Evolutionary conservation across 2,113 vertebrate species (phyloP).

Genomic region (Atrichornis clamosus): DNA sequence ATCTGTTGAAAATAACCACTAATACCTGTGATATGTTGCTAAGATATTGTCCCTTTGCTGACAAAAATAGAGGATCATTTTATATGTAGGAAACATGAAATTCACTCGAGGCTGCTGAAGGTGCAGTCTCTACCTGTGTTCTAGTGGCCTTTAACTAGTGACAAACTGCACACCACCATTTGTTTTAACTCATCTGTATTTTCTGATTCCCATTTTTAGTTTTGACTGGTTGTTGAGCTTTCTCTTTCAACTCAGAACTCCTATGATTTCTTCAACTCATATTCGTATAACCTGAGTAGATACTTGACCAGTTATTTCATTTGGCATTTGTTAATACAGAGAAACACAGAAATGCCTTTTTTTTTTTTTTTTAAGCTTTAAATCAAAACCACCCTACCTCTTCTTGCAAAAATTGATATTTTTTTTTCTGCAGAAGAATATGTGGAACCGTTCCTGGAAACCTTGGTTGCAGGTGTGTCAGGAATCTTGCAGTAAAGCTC

Average conservation of each 20-base stretch:
- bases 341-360: not conserved
- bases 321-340: not conserved
- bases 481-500: not conserved
- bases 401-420: not conserved
- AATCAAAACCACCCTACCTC: rapidly evolving
- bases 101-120: not conserved
- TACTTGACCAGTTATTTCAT: not conserved
- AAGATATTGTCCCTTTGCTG: not conserved
- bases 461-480: not conserved
- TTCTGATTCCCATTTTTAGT: not conserved
- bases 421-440: not conserved
- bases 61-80: not conserved
- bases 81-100: not conserved
- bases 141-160: not conserved
- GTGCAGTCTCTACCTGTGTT: not conserved
- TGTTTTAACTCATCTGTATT: not conserved
- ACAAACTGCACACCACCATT: not conserved
- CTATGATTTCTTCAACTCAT: not conserved
- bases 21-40: not conserved
- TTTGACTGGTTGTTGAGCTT: not conserved
- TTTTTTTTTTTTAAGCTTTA: not conserved
- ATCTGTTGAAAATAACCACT: not conserved
- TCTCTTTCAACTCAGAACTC: not conserved
- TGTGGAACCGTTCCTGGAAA: not conserved
- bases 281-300: not conserved